A percentile compares a stretch with the other conserved stretches of the same genome.
Evolutionary conservation across 2,888 invertebrate genomes (phyloP).

Genomic region (Slavum lentiscoides): DNA sequence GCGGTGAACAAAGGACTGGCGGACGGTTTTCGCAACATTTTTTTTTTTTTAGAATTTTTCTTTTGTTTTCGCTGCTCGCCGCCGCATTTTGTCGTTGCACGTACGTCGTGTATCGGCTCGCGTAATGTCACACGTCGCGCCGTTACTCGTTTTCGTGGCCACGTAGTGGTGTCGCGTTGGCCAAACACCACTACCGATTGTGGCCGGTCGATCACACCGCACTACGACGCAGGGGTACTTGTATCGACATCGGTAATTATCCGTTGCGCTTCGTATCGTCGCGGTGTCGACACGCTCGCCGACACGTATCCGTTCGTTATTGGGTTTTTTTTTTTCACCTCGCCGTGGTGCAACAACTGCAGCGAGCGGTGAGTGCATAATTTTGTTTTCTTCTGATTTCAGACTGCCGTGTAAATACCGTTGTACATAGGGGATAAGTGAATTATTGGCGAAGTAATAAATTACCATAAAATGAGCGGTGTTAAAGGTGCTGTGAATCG

Average conservation of each 20-base stretch:
- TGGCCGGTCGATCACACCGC: too few relatives aligned
- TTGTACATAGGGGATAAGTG: slow-evolving; percentile 69
- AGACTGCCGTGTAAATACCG: slow-evolving; percentile 70
- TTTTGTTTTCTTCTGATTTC: slow-evolving; percentile 46
- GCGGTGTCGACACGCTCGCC: too few relatives aligned
- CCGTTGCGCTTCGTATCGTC: too few relatives aligned
- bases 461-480: slow-evolving; percentile 70
- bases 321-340: too few relatives aligned
- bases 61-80: neutral
- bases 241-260: too few relatives aligned
- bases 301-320: too few relatives aligned
- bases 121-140: neutral
- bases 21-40: neutral
- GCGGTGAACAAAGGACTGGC: neutral
- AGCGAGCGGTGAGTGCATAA: neutral
- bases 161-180: too few relatives aligned
- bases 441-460: slow-evolving; percentile 67
- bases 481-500: slow-evolving; percentile 68
- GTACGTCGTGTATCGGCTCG: neutral
- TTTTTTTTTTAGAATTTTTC: neutral
- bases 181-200: too few relatives aligned
- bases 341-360: too few relatives aligned
- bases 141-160: neutral
- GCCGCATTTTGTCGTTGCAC: neutral
- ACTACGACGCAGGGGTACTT: too few relatives aligned